Percentiles rank a stretch among this genome's conserved stretches.
These are phyloP conservation scores for Dioctria linearis DNA, from an alignment of 2,888 invertebrate species.

Conservation along the genomic window DNA sequence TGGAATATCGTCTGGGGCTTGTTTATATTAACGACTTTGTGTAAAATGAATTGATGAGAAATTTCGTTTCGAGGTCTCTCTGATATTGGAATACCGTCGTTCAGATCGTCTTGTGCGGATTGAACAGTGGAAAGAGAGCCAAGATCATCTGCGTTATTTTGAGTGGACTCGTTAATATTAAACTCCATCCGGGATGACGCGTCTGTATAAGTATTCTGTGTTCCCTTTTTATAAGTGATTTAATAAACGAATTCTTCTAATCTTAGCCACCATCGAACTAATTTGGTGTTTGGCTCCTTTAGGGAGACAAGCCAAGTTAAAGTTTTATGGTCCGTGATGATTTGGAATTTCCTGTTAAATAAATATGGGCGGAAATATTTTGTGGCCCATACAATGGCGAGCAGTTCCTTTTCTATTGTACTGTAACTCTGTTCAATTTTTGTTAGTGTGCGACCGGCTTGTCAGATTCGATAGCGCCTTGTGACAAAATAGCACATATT, in stretches of 20 bases:
- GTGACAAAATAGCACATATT: neutral
- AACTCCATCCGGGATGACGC: too few relatives aligned
- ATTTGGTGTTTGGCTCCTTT: neutral
- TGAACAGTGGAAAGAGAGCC: neutral
- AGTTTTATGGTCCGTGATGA: constrained; percentile 2
- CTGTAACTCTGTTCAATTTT: neutral
- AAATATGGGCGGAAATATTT: neutral
- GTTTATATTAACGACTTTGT: neutral
- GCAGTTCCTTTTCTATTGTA: too few relatives aligned
- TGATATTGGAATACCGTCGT: too few relatives aligned
- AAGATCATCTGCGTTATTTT: too few relatives aligned
- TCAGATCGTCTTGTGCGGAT: too few relatives aligned
- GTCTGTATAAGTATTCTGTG: too few relatives aligned
- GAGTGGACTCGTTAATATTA: too few relatives aligned
- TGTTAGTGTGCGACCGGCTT: neutral
- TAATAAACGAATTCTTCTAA: constrained; percentile 7
- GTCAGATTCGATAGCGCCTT: neutral
- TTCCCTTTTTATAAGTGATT: too few relatives aligned
- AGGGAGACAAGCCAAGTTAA: neutral
- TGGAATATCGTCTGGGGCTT: neutral
- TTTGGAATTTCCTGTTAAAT: neutral
- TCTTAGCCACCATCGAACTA: too few relatives aligned
- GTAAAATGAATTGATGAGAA: too few relatives aligned
- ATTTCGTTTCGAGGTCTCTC: too few relatives aligned
- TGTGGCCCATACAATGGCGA: too few relatives aligned